These are phyloP conservation scores for Monodelphis domestica DNA, from an alignment of 2,797 vertebrate species.

Conservation along the genomic window DNA sequence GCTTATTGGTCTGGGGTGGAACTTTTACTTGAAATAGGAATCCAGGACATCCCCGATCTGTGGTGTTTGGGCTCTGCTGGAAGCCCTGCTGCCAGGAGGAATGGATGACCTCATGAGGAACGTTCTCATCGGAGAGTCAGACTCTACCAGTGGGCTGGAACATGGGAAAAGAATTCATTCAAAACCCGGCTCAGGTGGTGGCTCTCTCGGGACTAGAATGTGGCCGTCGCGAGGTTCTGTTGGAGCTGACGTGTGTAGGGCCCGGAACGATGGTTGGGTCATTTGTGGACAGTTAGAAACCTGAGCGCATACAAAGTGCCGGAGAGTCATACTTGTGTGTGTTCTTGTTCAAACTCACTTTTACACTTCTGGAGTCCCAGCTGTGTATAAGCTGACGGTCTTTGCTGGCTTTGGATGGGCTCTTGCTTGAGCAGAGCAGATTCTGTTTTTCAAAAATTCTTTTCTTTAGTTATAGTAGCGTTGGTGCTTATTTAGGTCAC, in stretches of 20 bases:
- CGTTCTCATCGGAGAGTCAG: neutral
- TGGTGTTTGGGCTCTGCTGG: neutral
- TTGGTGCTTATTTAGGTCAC: neutral
- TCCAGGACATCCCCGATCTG: neutral
- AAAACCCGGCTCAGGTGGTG: too few relatives aligned
- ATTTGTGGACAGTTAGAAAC: neutral
- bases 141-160: neutral
- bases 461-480: conserved; percentile 4
- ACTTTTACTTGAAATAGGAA: neutral
- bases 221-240: neutral
- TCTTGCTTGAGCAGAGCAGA: neutral
- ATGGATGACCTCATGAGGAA: neutral
- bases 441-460: neutral
- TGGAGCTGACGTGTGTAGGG: neutral
- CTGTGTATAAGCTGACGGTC: neutral
- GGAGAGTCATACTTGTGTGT: neutral
- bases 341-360: neutral
- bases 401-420: neutral
- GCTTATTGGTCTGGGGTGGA: too few relatives aligned
- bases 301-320: neutral
- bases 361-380: neutral
- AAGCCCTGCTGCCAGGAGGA: neutral
- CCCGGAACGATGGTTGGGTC: conserved; percentile 1
- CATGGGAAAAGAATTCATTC: neutral
- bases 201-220: neutral